phyloP scores from a whole-genome alignment of 2,797 vertebrate species.

The Pogonophryne albipinna region DNA sequence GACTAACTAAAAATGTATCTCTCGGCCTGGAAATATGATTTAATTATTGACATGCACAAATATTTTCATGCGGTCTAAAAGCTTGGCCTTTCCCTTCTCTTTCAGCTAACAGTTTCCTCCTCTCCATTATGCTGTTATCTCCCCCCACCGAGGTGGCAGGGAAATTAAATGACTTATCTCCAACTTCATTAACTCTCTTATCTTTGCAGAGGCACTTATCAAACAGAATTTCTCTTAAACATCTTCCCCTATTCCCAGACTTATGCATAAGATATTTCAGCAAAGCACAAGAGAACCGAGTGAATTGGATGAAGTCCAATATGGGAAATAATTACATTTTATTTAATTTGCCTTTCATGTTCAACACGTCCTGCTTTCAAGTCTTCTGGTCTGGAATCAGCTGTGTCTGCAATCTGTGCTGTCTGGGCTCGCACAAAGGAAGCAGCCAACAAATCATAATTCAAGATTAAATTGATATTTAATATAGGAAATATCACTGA shows the following conservation, averaged over 20 bases:
- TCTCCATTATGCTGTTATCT: constrained; percentile 70
- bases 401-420: neutral
- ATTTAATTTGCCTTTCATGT: constrained; percentile 49
- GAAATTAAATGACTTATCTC: constrained; percentile 82
- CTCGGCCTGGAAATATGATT: constrained; percentile 36
- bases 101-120: constrained; percentile 48
- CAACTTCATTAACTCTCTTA: constrained; percentile 78
- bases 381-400: constrained; percentile 21
- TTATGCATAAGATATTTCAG: constrained; percentile 46
- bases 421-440: neutral
- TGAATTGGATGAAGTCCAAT: constrained; percentile 33
- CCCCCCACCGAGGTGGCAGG: constrained; percentile 64
- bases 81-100: constrained; percentile 46
- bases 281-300: constrained; percentile 14
- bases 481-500: neutral
- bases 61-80: constrained; percentile 43
- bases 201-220: constrained; percentile 71
- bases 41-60: constrained; percentile 60
- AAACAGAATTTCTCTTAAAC: constrained; percentile 73
- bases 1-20: constrained; percentile 27
- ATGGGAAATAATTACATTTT: constrained; percentile 32
- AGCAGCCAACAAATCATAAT: neutral
- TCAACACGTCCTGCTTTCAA: constrained; percentile 38
- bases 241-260: constrained; percentile 39
- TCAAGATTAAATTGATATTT: constrained; percentile 1